phyloP scores from a whole-genome alignment of 2,113 vertebrate species.

The Oryzias celebensis region DNA sequence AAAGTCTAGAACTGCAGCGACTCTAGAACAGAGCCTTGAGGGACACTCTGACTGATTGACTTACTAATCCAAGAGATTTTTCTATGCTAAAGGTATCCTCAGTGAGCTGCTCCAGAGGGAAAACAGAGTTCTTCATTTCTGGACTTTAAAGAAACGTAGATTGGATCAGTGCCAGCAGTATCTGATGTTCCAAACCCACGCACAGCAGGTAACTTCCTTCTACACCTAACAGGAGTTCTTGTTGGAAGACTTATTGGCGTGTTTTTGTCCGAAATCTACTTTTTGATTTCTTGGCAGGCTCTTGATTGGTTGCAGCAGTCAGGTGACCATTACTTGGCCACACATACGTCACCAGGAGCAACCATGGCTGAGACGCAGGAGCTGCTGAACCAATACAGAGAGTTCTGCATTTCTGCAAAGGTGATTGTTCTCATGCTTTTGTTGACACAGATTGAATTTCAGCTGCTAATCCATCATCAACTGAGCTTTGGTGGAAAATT shows the following conservation, averaged over 20 bases:
- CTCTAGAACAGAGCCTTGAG: slow-evolving; percentile 12
- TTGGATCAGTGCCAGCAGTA: slow-evolving; percentile 98
- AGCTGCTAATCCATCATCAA: too few relatives aligned
- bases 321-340: slow-evolving; percentile 94
- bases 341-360: slow-evolving; percentile 88
- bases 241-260: too few relatives aligned
- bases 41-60: background rate
- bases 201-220: slow-evolving; percentile 84
- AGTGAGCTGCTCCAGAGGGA: slow-evolving; percentile 96
- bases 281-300: slow-evolving; percentile 73
- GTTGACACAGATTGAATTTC: too few relatives aligned
- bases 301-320: slow-evolving; percentile 97
- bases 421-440: slow-evolving; percentile 58
- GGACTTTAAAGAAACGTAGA: slow-evolving; percentile 94
- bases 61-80: background rate
- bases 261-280: too few relatives aligned
- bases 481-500: too few relatives aligned
- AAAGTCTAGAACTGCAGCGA: background rate
- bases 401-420: slow-evolving; percentile 96
- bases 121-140: slow-evolving; percentile 95
- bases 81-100: slow-evolving; percentile 84
- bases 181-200: slow-evolving; percentile 95
- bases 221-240: background rate
- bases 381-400: slow-evolving; percentile 90
- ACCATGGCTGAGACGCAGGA: slow-evolving; percentile 89